A percentile compares a stretch with the other conserved stretches of the same genome.
These are phyloP conservation scores for Sminthurides bifidus DNA, from an alignment of 1,140 invertebrate genomes.

Conservation along the genomic window DNA sequence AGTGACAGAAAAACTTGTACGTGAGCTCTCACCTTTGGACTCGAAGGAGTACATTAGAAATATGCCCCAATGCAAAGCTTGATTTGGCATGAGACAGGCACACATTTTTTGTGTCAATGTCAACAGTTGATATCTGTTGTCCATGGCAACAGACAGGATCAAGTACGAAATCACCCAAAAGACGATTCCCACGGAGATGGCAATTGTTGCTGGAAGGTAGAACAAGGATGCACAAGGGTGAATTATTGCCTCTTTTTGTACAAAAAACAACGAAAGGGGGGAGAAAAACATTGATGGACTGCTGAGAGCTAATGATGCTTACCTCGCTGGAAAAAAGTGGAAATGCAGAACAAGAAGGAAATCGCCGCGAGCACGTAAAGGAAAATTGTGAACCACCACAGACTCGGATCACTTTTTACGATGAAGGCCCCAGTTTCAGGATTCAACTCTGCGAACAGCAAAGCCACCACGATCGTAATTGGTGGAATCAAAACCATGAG, in stretches of 20 bases:
- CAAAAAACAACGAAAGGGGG: neutral
- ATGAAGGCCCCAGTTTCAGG: slow-evolving; percentile 15
- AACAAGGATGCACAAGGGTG: slow-evolving; percentile 35
- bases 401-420: slow-evolving; percentile 7
- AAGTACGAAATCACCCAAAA: slow-evolving; percentile 18
- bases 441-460: slow-evolving; percentile 17
- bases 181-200: slow-evolving; percentile 20
- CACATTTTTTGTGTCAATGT: slow-evolving; percentile 6
- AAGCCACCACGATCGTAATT: slow-evolving; percentile 10
- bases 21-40: slow-evolving; percentile 5
- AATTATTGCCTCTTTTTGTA: neutral
- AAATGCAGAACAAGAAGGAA: slow-evolving; percentile 24
- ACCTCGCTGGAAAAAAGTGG: slow-evolving; percentile 24
- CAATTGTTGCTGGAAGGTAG: slow-evolving; percentile 16
- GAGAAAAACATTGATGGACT: neutral
- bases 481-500: slow-evolving; percentile 13
- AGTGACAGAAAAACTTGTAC: neutral
- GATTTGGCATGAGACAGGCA: slow-evolving; percentile 16
- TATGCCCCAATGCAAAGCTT: slow-evolving; percentile 16
- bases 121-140: slow-evolving; percentile 7
- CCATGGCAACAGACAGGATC: neutral
- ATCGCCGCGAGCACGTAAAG: slow-evolving; percentile 17
- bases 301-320: neutral
- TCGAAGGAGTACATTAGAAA: slow-evolving; percentile 21
- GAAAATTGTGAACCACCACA: slow-evolving; percentile 18